Evolutionary conservation across 2,888 invertebrate genomes (phyloP).

Genomic region (Xylocampa areola): DNA sequence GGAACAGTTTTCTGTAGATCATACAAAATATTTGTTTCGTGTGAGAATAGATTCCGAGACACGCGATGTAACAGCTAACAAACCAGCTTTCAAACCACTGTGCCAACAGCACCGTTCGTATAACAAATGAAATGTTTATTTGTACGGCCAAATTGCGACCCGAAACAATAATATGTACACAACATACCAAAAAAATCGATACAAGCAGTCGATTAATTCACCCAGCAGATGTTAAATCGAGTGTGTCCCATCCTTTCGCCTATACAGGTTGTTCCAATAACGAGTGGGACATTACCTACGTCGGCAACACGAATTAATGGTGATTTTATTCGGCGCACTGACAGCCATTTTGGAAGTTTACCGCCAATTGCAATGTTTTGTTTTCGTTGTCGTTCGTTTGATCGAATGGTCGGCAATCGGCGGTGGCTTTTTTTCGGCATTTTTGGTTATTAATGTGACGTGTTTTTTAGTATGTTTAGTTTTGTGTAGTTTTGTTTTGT

Average conservation of each 20-base stretch:
- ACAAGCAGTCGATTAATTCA: conserved; percentile 53
- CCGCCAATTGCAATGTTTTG: conserved; percentile 56
- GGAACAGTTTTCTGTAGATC: too few species aligned
- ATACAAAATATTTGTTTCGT: too few species aligned
- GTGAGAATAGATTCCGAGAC: too few species aligned
- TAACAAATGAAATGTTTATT: too few species aligned
- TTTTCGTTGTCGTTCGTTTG: conserved; percentile 46
- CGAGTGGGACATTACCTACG: conserved; percentile 83
- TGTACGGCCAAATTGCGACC: too few species aligned
- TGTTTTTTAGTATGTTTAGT: not conserved
- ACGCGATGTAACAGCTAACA: too few species aligned
- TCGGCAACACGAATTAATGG: conserved; percentile 86
- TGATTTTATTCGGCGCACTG: conserved; percentile 78
- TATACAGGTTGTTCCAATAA: conserved; percentile 82
- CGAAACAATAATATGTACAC: too few species aligned
- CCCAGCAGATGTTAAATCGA: conserved; percentile 47
- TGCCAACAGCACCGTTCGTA: too few species aligned
- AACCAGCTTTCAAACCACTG: too few species aligned
- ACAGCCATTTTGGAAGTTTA: conserved; percentile 57
- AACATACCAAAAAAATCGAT: conserved; percentile 39
- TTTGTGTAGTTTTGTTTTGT: not conserved
- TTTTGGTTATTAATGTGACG: conserved; percentile 5
- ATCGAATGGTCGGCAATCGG: conserved; percentile 49
- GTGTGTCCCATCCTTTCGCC: conserved; percentile 52
- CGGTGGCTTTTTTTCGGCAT: conserved; percentile 16